Evolutionary conservation across 2,113 vertebrate genomes (phyloP).

Genomic region (Pelobates fuscus): DNA sequence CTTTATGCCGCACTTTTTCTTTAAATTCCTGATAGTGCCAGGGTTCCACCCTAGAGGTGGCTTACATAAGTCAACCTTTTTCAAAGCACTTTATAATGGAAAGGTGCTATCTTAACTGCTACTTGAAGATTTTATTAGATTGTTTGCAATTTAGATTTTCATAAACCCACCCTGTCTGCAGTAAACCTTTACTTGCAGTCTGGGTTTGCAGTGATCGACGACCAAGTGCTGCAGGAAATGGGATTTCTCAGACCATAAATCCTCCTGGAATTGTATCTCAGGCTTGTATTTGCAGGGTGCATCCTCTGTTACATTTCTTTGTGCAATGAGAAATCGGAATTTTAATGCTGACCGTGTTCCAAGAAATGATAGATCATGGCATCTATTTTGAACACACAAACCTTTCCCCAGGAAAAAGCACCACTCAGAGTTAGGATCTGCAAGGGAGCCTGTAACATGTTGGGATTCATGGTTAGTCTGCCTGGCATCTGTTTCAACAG

Average conservation of each 20-base stretch:
- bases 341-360: neutral
- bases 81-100: constrained; percentile 37
- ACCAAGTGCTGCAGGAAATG: too few relatives aligned
- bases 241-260: too few relatives aligned
- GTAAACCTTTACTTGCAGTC: neutral
- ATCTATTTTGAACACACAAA: neutral
- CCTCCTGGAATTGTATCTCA: neutral
- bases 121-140: constrained; percentile 34
- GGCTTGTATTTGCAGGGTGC: neutral
- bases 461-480: neutral
- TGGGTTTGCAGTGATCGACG: too few relatives aligned
- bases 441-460: neutral
- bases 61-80: neutral
- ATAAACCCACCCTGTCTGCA: neutral
- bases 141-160: neutral
- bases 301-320: neutral
- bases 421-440: neutral
- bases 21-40: too few relatives aligned
- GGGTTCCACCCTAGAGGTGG: constrained; percentile 4
- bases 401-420: neutral
- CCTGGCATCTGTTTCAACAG: neutral
- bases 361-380: neutral
- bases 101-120: constrained; percentile 34
- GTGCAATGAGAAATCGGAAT: neutral
- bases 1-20: too few relatives aligned